phyloP scores from a whole-genome alignment of 2,797 vertebrate species.

The Numenius phaeopus region DNA sequence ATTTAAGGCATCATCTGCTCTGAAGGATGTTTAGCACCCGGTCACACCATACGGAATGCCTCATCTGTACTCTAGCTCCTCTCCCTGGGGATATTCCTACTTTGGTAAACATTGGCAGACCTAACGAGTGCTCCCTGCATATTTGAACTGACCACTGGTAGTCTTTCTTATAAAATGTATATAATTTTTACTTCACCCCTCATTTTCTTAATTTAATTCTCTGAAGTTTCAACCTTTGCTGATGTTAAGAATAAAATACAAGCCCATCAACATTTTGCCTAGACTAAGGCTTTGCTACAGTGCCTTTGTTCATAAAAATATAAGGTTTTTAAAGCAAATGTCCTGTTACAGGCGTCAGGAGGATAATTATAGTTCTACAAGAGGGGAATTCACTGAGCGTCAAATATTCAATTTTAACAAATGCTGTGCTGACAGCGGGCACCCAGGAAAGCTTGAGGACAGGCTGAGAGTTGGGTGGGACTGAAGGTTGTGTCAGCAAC shows the following conservation, averaged over 20 bases:
- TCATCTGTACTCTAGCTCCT: neutral
- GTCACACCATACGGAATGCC: neutral
- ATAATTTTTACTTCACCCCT: neutral
- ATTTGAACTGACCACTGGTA: neutral
- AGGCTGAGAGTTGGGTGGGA: neutral
- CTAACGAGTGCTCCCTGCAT: neutral
- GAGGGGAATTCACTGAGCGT: neutral
- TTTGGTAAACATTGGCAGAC: neutral
- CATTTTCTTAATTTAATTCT: neutral
- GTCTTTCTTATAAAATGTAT: neutral
- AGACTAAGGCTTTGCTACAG: neutral
- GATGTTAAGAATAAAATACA: neutral
- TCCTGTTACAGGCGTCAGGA: neutral
- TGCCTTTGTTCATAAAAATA: neutral
- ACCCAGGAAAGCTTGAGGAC: neutral
- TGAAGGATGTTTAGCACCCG: neutral
- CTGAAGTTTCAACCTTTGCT: neutral
- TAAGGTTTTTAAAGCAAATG: neutral
- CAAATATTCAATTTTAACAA: neutral
- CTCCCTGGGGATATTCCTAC: neutral
- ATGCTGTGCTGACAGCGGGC: neutral
- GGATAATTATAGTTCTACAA: neutral
- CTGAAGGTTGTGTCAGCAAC: neutral
- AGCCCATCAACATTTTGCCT: neutral
- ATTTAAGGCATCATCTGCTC: neutral